Evolutionary conservation across 2,888 invertebrate genomes (phyloP).

Genomic region (Myathropa florea): DNA sequence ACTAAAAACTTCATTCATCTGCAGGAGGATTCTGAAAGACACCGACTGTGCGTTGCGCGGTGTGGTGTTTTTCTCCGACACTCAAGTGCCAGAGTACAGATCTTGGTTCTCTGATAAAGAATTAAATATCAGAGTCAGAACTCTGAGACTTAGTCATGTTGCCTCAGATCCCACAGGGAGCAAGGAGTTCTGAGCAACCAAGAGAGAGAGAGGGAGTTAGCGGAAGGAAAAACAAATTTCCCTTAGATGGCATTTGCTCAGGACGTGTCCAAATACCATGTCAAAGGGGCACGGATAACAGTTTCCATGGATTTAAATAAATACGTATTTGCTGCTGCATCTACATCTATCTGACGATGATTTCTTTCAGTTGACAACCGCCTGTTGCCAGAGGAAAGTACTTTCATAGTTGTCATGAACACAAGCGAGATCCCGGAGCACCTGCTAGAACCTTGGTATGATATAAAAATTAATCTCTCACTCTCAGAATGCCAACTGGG

Average conservation of each 20-base stretch:
- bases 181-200: neutral
- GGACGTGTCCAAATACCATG: constrained; percentile 56
- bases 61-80: neutral
- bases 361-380: constrained; percentile 3
- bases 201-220: neutral
- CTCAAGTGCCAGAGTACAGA: no score
- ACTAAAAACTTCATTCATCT: constrained; percentile 27
- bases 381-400: neutral
- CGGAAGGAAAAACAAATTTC: constrained; percentile 21
- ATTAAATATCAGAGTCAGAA: constrained; percentile 29
- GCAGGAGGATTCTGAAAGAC: neutral
- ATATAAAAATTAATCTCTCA: constrained; percentile 12
- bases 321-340: neutral
- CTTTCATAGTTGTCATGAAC: neutral
- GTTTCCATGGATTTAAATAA: constrained; percentile 2
- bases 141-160: constrained; percentile 56
- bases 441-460: constrained; percentile 4
- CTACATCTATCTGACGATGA: constrained; percentile 10
- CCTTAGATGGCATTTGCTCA: constrained; percentile 45
- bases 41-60: constrained; percentile 27
- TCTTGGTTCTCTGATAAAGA: neutral
- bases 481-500: neutral
- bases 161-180: constrained; percentile 7
- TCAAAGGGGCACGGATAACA: constrained; percentile 54
- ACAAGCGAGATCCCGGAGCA: neutral